Conservation (phyloP, 2,888 invertebrate genomes). For the Creontiades dilutus region DNA sequence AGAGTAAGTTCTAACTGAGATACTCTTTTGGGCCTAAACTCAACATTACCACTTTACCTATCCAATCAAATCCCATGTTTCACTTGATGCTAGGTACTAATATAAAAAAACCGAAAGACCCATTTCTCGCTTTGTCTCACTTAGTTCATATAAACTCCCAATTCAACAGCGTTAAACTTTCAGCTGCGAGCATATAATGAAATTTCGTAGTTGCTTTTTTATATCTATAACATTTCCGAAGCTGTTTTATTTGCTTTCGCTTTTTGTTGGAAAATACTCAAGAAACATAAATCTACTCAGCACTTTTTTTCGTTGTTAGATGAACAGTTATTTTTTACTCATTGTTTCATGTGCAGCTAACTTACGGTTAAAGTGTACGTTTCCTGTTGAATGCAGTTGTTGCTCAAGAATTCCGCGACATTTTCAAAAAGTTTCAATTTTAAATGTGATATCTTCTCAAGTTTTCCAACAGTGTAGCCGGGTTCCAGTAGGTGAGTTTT, state of each 20-base stretch:
- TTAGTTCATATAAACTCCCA: not conserved
- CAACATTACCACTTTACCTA: not conserved
- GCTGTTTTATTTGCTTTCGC: not conserved
- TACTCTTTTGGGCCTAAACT: not conserved
- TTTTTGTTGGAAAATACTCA: not conserved
- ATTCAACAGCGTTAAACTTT: not conserved
- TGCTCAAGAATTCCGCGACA: no score
- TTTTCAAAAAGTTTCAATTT: no score
- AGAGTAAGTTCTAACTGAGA: not conserved
- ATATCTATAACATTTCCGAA: not conserved
- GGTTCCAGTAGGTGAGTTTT: no score
- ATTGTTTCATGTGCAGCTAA: not conserved
- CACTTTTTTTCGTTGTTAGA: not conserved
- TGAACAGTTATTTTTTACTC: not conserved
- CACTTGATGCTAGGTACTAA: no score
- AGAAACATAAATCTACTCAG: not conserved
- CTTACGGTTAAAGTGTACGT: not conserved
- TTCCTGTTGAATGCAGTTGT: no score
- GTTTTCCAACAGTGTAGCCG: no score
- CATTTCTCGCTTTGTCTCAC: not conserved
- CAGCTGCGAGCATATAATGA: not conserved
- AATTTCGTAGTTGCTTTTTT: conserved; percentile 3
- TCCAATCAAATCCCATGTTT: not conserved
- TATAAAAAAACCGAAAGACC: not conserved
- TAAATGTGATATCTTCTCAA: no score